Conservation (phyloP, 1,140 invertebrate species). For the Ridgeia piscesae region DNA sequence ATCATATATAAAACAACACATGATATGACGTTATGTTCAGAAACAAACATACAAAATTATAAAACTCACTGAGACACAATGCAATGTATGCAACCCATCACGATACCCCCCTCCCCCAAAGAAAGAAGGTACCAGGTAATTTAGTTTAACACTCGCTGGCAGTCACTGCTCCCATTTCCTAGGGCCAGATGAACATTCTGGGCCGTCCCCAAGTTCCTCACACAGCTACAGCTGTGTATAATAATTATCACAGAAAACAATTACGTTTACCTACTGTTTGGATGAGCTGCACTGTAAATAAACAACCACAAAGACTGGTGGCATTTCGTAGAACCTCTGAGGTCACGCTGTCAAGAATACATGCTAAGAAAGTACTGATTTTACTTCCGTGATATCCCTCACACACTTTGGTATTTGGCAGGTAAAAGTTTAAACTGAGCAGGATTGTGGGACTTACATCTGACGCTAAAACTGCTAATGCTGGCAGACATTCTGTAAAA, state of each 20-base stretch:
- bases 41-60: conserved; percentile 2
- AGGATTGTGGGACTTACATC: no score
- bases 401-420: neutral
- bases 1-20: neutral
- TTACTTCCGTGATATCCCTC: neutral
- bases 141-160: no score
- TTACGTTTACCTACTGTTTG: neutral
- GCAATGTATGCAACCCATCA: neutral
- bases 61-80: neutral
- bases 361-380: neutral
- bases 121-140: neutral
- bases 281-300: neutral
- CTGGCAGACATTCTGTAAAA: no score
- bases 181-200: neutral
- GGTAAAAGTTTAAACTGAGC: no score
- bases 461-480: no score
- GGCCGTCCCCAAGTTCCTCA: neutral
- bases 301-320: neutral
- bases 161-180: neutral
- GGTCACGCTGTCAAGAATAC: neutral
- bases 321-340: neutral
- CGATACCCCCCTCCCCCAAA: neutral
- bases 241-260: neutral
- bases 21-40: neutral
- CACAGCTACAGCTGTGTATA: neutral